Evolutionary conservation across 2,797 vertebrate species (phyloP).

Genomic region (Crenuchus spilurus): DNA sequence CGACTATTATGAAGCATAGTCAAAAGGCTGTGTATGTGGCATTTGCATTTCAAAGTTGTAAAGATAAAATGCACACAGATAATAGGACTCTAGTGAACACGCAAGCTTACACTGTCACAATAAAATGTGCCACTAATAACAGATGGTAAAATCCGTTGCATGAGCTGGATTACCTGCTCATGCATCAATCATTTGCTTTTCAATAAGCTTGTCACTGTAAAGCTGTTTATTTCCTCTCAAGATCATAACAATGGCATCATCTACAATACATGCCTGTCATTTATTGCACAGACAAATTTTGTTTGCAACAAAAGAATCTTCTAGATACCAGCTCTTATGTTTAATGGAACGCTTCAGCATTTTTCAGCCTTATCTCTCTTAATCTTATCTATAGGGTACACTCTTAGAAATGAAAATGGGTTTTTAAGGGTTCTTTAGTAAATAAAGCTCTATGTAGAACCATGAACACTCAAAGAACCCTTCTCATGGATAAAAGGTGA

Average conservation of each 20-base stretch:
- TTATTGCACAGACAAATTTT: not conserved
- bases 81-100: not conserved
- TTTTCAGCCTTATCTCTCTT: not conserved
- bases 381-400: no score
- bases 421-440: no score
- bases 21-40: not conserved
- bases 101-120: not conserved
- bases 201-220: not conserved
- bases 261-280: not conserved
- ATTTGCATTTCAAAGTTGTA: constrained; percentile 15
- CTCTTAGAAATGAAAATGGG: no score
- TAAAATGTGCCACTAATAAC: not conserved
- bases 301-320: not conserved
- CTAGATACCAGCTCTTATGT: not conserved
- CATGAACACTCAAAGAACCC: no score
- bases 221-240: not conserved
- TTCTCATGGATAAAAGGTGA: no score
- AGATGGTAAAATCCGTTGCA: not conserved
- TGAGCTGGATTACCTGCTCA: not conserved
- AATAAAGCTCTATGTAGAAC: no score
- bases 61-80: not conserved
- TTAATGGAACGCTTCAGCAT: not conserved
- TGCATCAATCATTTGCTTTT: not conserved
- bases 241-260: constrained; percentile 6
- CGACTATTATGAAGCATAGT: not conserved